These are phyloP conservation scores for Bubo bubo DNA, from an alignment of 2,113 vertebrate genomes.

Conservation along the genomic window DNA sequence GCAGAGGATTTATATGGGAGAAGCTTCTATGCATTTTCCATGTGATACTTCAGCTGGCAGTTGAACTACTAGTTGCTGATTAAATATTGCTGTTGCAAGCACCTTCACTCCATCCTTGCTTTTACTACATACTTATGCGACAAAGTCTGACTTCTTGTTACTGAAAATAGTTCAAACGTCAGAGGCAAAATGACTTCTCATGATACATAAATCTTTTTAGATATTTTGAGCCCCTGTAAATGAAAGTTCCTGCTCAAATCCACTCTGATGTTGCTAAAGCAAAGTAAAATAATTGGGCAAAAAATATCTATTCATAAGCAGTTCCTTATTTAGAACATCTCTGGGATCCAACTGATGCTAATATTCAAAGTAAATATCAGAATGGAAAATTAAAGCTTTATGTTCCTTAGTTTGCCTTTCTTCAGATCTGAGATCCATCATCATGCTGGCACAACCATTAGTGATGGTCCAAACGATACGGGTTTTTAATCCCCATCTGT, in stretches of 20 bases:
- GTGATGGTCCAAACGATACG: background rate
- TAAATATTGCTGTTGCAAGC: conserved; percentile 12
- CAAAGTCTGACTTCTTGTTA: background rate
- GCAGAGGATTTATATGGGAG: background rate
- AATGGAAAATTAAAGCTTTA: conserved; percentile 22
- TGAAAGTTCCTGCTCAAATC: background rate
- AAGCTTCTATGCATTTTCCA: background rate
- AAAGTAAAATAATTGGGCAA: background rate
- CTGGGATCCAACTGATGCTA: background rate
- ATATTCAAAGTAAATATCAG: background rate
- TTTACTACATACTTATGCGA: background rate
- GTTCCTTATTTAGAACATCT: background rate
- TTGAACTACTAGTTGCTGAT: conserved; percentile 10
- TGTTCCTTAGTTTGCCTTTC: background rate
- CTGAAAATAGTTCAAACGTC: background rate
- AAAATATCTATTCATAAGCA: background rate
- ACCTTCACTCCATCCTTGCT: conserved; percentile 9
- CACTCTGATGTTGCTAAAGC: background rate
- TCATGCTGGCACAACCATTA: background rate
- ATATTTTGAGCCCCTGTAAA: conserved; percentile 26
- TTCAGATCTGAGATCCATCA: background rate
- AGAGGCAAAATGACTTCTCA: background rate
- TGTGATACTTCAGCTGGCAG: conserved; percentile 7
- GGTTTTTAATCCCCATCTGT: background rate
- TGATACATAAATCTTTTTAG: background rate